Conservation (phyloP, 1,140 invertebrate species). For the Ceratoteleas bidentatus region DNA sequence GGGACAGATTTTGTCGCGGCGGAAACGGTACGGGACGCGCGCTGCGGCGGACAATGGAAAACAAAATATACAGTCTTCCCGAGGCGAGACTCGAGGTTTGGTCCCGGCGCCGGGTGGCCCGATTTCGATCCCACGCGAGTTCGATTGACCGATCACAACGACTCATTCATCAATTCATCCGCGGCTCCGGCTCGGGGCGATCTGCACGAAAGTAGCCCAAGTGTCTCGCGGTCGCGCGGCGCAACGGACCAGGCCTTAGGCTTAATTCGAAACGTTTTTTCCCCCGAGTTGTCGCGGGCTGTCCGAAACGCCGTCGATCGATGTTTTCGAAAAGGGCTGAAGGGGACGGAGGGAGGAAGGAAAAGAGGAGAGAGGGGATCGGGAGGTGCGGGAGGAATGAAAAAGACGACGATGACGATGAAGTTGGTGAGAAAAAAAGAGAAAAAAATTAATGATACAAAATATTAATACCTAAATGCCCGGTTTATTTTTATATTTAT, state of each 20-base stretch:
- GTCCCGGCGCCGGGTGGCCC: slow-evolving; percentile 24
- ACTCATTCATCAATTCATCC: slow-evolving; percentile 43
- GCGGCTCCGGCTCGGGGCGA: too few species aligned
- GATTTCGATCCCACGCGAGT: slow-evolving; percentile 44
- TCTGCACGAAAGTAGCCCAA: slow-evolving; percentile 52
- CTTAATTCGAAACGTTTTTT: slow-evolving; percentile 64
- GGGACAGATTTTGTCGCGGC: slow-evolving; percentile 47
- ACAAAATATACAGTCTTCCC: slow-evolving; percentile 67
- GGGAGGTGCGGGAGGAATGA: slow-evolving; percentile 31
- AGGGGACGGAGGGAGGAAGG: slow-evolving; percentile 25
- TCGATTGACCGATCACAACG: slow-evolving; percentile 31
- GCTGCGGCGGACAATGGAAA: slow-evolving; percentile 14
- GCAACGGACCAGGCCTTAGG: slow-evolving; percentile 52
- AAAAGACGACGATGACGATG: slow-evolving; percentile 8
- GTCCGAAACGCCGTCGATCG: slow-evolving; percentile 40
- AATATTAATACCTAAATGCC: slow-evolving; percentile 82
- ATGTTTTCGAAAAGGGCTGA: not conserved
- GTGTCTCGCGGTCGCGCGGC: slow-evolving; percentile 35
- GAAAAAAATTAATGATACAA: slow-evolving; percentile 80
- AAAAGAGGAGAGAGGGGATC: slow-evolving; percentile 54
- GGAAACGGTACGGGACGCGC: slow-evolving; percentile 28
- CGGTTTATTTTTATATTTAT: slow-evolving; percentile 83
- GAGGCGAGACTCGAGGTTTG: slow-evolving; percentile 62
- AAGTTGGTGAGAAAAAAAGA: slow-evolving; percentile 61
- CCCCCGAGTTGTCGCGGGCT: slow-evolving; percentile 50